phyloP scores from a whole-genome alignment of 2,113 vertebrate genomes.

The Lasiurus cinereus region DNA sequence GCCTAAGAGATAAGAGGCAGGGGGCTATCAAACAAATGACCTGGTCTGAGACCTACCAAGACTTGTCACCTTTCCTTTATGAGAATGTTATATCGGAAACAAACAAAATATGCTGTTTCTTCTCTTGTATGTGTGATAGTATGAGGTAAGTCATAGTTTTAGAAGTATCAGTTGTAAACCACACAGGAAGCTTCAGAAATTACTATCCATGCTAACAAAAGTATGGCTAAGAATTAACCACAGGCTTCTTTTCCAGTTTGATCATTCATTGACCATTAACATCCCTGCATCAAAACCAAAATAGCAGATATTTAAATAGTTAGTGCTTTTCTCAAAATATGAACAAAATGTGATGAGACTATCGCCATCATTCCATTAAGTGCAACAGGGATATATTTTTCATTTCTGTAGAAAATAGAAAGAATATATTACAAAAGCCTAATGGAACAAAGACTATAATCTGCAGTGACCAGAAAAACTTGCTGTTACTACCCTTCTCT shows the following conservation, averaged over 20 bases:
- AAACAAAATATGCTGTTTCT: neutral
- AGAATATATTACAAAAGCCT: neutral
- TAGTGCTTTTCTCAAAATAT: slow-evolving; percentile 46
- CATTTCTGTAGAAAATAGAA: slow-evolving; percentile 51
- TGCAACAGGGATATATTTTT: neutral
- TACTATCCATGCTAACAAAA: neutral
- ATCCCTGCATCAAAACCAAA: slow-evolving; percentile 38
- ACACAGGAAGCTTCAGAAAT: slow-evolving; percentile 51
- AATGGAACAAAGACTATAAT: neutral
- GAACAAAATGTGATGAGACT: slow-evolving; percentile 31
- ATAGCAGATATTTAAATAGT: neutral
- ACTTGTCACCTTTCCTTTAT: neutral
- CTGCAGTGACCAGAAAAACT: neutral
- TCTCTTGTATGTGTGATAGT: neutral
- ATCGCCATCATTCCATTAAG: neutral
- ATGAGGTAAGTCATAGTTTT: slow-evolving; percentile 27
- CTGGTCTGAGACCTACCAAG: neutral
- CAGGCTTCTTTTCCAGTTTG: slow-evolving; percentile 29
- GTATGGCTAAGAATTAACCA: slow-evolving; percentile 39
- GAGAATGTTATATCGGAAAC: neutral
- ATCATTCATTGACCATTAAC: slow-evolving; percentile 43
- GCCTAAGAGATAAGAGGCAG: neutral
- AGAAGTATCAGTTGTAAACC: slow-evolving; percentile 10
- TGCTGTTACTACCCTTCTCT: neutral
- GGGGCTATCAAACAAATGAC: neutral